These are phyloP conservation scores for Andrena camellia DNA, from an alignment of 2,888 invertebrate genomes.

Conservation along the genomic window DNA sequence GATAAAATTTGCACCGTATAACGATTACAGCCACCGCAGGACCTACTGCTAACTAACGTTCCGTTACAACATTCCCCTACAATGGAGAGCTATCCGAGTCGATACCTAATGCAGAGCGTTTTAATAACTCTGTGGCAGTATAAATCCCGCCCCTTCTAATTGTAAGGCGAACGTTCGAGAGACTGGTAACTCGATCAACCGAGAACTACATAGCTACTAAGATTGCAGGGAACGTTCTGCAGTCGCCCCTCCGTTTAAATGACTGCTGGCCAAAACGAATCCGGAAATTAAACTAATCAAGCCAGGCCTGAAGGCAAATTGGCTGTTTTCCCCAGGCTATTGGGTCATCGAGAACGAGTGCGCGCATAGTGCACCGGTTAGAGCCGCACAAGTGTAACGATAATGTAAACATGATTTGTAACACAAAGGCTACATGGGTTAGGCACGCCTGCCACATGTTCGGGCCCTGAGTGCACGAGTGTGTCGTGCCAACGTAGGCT, in stretches of 20 bases:
- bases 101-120: neutral
- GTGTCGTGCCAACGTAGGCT: constrained; percentile 64
- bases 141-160: neutral
- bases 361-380: constrained; percentile 60
- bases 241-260: no score
- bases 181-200: no score
- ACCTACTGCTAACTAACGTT: neutral
- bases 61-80: neutral
- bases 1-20: neutral
- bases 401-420: constrained; percentile 84
- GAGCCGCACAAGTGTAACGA: constrained; percentile 77
- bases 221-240: no score
- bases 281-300: constrained; percentile 81
- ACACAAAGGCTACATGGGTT: constrained; percentile 82
- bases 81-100: neutral
- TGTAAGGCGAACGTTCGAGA: neutral
- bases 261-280: constrained; percentile 45
- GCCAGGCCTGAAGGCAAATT: constrained; percentile 75
- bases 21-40: neutral
- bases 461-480: constrained; percentile 57
- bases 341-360: constrained; percentile 76
- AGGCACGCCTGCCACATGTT: constrained; percentile 84
- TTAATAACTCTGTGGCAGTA: neutral
- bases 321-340: constrained; percentile 82
- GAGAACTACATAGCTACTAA: no score